These are phyloP conservation scores for Lota lota DNA, from an alignment of 2,113 vertebrate species.

Conservation along the genomic window DNA sequence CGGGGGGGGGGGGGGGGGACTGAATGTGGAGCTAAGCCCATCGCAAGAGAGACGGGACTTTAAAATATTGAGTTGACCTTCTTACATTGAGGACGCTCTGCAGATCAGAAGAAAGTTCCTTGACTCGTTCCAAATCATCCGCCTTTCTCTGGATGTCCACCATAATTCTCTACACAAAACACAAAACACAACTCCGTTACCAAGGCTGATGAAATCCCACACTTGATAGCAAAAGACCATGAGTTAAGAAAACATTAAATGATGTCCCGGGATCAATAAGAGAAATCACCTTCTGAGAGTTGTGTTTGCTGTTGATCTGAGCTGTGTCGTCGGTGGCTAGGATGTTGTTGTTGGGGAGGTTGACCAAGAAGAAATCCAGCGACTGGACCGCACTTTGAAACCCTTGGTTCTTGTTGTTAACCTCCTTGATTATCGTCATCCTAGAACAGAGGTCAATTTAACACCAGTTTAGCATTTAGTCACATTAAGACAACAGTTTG, in stretches of 20 bases:
- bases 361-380: slow-evolving; percentile 85
- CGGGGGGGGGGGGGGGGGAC: too few species aligned
- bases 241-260: not conserved
- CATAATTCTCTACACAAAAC: slow-evolving; percentile 75
- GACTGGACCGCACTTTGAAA: slow-evolving; percentile 83
- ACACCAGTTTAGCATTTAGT: not conserved
- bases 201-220: too few species aligned
- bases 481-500: not conserved
- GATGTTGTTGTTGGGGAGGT: slow-evolving; percentile 77
- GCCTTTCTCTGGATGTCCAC: slow-evolving; percentile 84
- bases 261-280: too few species aligned
- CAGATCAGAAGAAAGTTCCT: slow-evolving; percentile 78
- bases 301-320: slow-evolving; percentile 80
- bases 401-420: slow-evolving; percentile 78
- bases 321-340: slow-evolving; percentile 73
- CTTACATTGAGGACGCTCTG: slow-evolving; percentile 81
- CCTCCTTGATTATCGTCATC: slow-evolving; percentile 76
- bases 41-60: too few species aligned
- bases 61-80: not conserved
- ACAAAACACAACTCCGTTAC: slow-evolving; percentile 16
- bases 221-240: too few species aligned
- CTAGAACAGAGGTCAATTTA: slow-evolving; percentile 53
- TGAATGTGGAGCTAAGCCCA: too few species aligned
- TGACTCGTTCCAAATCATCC: slow-evolving; percentile 63
- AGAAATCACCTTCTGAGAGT: slow-evolving; percentile 81